phyloP scores from a whole-genome alignment of 2,113 vertebrate genomes.

The Narcine bancroftii region DNA sequence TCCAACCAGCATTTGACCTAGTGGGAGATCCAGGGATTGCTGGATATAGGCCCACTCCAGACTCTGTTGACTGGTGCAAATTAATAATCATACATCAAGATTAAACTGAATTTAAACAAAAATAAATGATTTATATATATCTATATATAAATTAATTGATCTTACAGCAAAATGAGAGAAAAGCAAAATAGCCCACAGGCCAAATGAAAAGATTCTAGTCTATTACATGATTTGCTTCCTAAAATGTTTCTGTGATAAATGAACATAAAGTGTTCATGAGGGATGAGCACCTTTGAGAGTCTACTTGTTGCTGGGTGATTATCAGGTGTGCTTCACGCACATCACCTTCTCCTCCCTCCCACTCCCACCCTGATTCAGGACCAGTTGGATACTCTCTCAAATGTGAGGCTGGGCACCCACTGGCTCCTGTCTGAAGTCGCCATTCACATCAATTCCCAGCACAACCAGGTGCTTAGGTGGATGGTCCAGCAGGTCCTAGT shows the following conservation, averaged over 20 bases:
- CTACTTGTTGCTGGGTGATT: not conserved
- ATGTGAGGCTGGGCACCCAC: too few relatives aligned
- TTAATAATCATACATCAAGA: not conserved
- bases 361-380: too few relatives aligned
- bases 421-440: too few relatives aligned
- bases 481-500: too few relatives aligned
- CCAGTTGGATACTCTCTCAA: too few relatives aligned
- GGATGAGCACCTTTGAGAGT: not conserved
- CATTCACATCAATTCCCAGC: too few relatives aligned
- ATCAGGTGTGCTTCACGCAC: not conserved
- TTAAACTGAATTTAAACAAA: not conserved
- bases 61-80: not conserved
- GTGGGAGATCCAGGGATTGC: too few relatives aligned
- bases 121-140: not conserved
- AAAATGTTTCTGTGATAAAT: not conserved
- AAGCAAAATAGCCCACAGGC: not conserved
- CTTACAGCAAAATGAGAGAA: not conserved
- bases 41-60: too few relatives aligned
- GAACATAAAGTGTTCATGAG: not conserved
- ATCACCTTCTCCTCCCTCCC: too few relatives aligned
- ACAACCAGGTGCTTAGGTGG: too few relatives aligned
- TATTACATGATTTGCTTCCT: not conserved
- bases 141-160: not conserved
- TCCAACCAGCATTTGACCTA: too few relatives aligned
- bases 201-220: not conserved